Percentiles rank a stretch among this genome's conserved stretches.
phyloP scores from a whole-genome alignment of 2,888 invertebrate genomes.

The Chymomyza amoena region DNA sequence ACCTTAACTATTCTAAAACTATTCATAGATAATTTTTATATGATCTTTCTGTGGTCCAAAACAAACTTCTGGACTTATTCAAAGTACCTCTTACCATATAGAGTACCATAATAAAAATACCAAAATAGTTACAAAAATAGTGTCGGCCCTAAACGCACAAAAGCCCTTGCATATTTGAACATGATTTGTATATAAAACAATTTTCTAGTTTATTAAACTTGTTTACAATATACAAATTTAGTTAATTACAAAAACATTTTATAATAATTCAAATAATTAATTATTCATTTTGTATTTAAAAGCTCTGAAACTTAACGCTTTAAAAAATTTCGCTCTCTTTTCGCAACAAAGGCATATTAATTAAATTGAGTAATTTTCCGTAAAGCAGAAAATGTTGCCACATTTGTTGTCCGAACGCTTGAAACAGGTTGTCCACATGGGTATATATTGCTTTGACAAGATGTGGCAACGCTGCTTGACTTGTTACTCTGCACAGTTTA shows the following conservation, averaged over 20 bases:
- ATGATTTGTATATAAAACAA: neutral
- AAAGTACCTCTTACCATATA: neutral
- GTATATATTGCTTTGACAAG: conserved; percentile 16
- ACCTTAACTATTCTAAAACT: no score
- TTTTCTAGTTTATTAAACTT: neutral
- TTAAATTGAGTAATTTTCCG: neutral
- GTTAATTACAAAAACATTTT: conserved; percentile 18
- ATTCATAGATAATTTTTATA: no score
- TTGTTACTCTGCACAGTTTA: conserved; percentile 41
- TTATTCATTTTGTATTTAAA: conserved; percentile 26
- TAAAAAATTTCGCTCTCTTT: neutral
- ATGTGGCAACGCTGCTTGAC: conserved; percentile 27
- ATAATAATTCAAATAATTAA: conserved; percentile 39
- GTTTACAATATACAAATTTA: neutral
- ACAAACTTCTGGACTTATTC: no score
- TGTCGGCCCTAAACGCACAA: neutral
- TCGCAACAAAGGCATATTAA: neutral
- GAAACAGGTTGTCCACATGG: conserved; percentile 54
- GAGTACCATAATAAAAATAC: neutral
- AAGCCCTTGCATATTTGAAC: neutral
- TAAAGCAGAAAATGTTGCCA: conserved; percentile 22
- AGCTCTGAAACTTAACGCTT: neutral
- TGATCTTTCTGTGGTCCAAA: no score
- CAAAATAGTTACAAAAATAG: neutral
- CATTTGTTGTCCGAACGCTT: conserved; percentile 63